These are phyloP conservation scores for Mustela nigripes DNA, from an alignment of 2,113 vertebrate genomes.

Conservation along the genomic window DNA sequence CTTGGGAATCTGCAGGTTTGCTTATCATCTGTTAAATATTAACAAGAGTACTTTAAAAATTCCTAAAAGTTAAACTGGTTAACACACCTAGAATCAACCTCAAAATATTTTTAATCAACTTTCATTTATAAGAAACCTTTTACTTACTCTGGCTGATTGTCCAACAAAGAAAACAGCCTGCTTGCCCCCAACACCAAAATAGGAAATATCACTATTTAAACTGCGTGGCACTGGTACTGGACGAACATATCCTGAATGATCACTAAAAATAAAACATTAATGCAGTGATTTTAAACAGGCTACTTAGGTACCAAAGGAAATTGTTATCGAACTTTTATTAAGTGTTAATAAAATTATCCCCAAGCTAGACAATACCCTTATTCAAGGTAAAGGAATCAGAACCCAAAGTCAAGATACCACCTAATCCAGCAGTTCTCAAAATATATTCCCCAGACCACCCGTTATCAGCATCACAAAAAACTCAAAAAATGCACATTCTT, in stretches of 20 bases:
- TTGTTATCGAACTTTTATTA: not conserved
- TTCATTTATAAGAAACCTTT: constrained; percentile 47
- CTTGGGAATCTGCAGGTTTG: constrained; percentile 91
- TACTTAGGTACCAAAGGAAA: not conserved
- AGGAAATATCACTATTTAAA: constrained; percentile 98
- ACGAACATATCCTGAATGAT: constrained; percentile 91
- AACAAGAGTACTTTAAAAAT: constrained; percentile 73
- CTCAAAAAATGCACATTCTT: not conserved
- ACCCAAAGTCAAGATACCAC: not conserved
- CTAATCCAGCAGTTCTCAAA: not conserved
- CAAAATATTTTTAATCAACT: constrained; percentile 51
- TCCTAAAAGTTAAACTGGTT: constrained; percentile 36
- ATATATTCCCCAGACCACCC: not conserved
- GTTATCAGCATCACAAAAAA: not conserved
- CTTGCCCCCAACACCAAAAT: constrained; percentile 98
- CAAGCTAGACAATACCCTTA: not conserved
- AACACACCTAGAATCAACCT: constrained; percentile 31
- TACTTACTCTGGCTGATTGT: constrained; percentile 92
- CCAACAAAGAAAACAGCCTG: constrained; percentile 97
- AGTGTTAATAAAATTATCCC: constrained; percentile 43
- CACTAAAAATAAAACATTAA: constrained; percentile 85
- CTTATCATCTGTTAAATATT: constrained; percentile 93
- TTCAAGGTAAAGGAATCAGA: not conserved
- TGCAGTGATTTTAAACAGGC: constrained; percentile 28
- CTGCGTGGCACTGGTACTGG: constrained; percentile 93